phyloP scores from a whole-genome alignment of 2,888 invertebrate genomes.

The Petrophora chlorosata region DNA sequence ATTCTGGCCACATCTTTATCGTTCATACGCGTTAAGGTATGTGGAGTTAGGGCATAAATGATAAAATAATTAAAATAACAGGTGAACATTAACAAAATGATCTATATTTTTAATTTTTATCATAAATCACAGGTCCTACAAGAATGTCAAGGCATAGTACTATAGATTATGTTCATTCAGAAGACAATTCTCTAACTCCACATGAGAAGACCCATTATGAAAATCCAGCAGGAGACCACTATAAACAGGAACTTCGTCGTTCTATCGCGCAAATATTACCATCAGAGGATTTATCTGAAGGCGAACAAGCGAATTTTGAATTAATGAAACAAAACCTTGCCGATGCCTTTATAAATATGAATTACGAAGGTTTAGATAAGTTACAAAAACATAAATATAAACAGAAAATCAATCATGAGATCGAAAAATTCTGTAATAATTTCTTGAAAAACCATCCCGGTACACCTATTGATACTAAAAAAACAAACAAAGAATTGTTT shows the following conservation, averaged over 20 bases:
- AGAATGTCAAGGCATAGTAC: too few species aligned
- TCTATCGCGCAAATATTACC: constrained; percentile 51
- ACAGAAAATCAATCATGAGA: constrained; percentile 49
- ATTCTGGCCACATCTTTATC: too few species aligned
- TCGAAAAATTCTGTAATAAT: constrained; percentile 53
- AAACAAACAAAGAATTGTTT: constrained; percentile 51
- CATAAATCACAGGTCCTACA: too few species aligned
- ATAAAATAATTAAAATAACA: too few species aligned
- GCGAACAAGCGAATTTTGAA: constrained; percentile 52
- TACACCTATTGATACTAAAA: constrained; percentile 40
- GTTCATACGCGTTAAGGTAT: too few species aligned
- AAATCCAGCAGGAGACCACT: constrained; percentile 50
- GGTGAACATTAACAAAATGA: too few species aligned
- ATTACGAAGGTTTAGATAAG: constrained; percentile 44
- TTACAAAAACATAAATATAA: constrained; percentile 43
- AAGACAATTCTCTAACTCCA: too few species aligned
- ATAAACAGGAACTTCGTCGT: constrained; percentile 54
- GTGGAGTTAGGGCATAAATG: too few species aligned
- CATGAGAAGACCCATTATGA: constrained; percentile 44
- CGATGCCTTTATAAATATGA: constrained; percentile 62
- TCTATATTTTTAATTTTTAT: too few species aligned
- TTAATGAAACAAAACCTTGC: constrained; percentile 57
- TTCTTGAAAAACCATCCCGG: constrained; percentile 50
- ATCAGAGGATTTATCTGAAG: constrained; percentile 35
- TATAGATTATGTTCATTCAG: too few species aligned